Evolutionary conservation across 2,113 vertebrate genomes (phyloP).

Genomic region (human (Homo sapiens)): DNA sequence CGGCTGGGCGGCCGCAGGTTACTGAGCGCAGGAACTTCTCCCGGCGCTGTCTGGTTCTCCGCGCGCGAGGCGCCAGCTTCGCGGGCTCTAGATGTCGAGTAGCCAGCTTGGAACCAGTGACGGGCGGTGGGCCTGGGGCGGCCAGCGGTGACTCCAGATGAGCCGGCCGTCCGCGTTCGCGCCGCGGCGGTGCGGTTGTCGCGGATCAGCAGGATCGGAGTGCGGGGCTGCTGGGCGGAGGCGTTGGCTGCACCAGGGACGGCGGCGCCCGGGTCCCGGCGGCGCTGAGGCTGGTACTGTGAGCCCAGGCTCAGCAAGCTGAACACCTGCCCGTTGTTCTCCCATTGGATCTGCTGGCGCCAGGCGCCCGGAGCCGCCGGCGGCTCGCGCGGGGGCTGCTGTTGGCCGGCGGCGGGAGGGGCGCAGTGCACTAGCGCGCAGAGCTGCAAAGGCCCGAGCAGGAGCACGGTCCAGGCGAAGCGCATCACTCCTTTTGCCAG

Average conservation of each 20-base stretch:
- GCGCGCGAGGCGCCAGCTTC: not conserved
- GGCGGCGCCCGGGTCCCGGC: conserved; percentile 78
- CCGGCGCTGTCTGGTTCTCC: not conserved
- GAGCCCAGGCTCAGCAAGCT: conserved; percentile 91
- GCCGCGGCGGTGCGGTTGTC: conserved; percentile 6
- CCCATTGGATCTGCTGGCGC: conserved; percentile 90
- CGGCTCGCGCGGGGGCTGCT: conserved; percentile 73
- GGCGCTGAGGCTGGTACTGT: conserved; percentile 86
- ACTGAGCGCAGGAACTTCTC: conserved; percentile 63
- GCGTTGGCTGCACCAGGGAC: conserved; percentile 75
- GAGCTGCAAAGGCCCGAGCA: conserved; percentile 80
- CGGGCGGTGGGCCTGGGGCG: conserved; percentile 67
- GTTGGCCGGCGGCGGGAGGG: conserved; percentile 79
- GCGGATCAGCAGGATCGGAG: conserved; percentile 52
- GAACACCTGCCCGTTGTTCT: conserved; percentile 93
- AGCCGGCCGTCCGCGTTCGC: not conserved
- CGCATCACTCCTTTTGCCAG: conserved; percentile 67
- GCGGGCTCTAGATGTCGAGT: conserved; percentile 6
- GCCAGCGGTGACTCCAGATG: conserved; percentile 29
- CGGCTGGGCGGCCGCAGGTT: conserved; percentile 73
- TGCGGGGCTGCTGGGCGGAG: conserved; percentile 72
- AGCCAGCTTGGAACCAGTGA: conserved; percentile 70
- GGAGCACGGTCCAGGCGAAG: conserved; percentile 68
- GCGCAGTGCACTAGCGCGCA: conserved; percentile 81
- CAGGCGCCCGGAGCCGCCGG: conserved; percentile 81